phyloP scores from a whole-genome alignment of 2,888 invertebrate genomes.

The Harpalus rufipes region DNA sequence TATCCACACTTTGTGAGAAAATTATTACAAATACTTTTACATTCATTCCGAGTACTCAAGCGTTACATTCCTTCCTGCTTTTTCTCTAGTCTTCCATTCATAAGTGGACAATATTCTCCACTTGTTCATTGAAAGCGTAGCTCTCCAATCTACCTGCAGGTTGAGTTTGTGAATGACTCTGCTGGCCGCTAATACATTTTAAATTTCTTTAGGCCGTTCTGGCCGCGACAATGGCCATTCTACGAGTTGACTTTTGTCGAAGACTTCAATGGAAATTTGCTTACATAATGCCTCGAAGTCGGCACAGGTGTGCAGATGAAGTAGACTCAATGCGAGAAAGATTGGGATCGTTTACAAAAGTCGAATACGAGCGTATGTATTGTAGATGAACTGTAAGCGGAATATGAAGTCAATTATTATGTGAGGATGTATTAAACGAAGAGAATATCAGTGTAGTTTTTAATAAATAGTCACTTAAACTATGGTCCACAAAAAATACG shows the following conservation, averaged over 20 bases:
- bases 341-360: constrained; percentile 37
- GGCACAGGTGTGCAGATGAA: constrained; percentile 45
- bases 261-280: constrained; percentile 49
- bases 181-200: constrained; percentile 59
- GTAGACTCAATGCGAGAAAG: constrained; percentile 21
- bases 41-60: constrained; percentile 45
- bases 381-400: background rate
- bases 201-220: constrained; percentile 37
- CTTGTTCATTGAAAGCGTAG: constrained; percentile 36
- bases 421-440: background rate
- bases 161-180: constrained; percentile 30
- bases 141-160: constrained; percentile 39
- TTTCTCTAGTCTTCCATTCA: constrained; percentile 42
- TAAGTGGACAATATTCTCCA: constrained; percentile 25
- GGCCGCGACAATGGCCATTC: constrained; percentile 48
- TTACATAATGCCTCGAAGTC: constrained; percentile 30
- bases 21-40: constrained; percentile 45
- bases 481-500: no score
- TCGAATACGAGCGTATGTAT: background rate
- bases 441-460: background rate
- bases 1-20: constrained; percentile 50
- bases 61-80: constrained; percentile 15
- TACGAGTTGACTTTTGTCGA: constrained; percentile 60
- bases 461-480: no score
- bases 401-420: constrained; percentile 14